Evolutionary conservation across 2,113 vertebrate species (phyloP).

Genomic region (Zapus hudsonius): DNA sequence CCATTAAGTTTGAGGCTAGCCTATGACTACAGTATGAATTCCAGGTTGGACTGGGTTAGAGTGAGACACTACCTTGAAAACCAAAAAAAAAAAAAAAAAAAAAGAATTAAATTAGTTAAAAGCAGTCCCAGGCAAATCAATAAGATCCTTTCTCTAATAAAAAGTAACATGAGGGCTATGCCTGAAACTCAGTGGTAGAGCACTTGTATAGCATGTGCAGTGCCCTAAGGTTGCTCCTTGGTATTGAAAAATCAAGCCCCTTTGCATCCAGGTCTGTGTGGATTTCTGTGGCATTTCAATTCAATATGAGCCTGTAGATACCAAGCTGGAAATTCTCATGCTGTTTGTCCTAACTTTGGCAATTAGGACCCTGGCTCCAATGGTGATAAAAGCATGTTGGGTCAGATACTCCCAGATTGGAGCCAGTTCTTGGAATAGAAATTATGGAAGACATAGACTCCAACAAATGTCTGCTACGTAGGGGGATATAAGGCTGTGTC

Average conservation of each 20-base stretch:
- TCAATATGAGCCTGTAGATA: neutral
- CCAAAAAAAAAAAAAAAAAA: too few species aligned
- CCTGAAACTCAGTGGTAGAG: neutral
- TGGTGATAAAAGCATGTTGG: neutral
- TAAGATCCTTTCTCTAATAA: neutral
- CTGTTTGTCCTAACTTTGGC: conserved; percentile 15
- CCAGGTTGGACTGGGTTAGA: too few species aligned
- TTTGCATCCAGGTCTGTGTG: neutral
- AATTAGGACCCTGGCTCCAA: neutral
- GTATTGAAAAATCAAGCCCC: too few species aligned
- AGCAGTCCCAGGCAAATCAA: neutral
- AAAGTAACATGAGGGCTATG: neutral
- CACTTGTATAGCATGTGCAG: neutral
- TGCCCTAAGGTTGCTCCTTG: neutral
- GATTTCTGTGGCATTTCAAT: conserved; percentile 15
- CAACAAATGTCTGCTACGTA: neutral
- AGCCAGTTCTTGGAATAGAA: neutral
- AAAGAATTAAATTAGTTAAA: too few species aligned
- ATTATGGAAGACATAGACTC: neutral
- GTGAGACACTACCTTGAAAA: too few species aligned
- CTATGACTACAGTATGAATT: too few species aligned
- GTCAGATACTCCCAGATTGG: conserved; percentile 6
- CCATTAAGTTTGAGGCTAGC: too few species aligned
- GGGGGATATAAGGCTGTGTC: neutral
- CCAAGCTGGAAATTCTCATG: neutral